Conservation (phyloP, 1,140 invertebrate species). For the Hyles euphorbiae region DNA sequence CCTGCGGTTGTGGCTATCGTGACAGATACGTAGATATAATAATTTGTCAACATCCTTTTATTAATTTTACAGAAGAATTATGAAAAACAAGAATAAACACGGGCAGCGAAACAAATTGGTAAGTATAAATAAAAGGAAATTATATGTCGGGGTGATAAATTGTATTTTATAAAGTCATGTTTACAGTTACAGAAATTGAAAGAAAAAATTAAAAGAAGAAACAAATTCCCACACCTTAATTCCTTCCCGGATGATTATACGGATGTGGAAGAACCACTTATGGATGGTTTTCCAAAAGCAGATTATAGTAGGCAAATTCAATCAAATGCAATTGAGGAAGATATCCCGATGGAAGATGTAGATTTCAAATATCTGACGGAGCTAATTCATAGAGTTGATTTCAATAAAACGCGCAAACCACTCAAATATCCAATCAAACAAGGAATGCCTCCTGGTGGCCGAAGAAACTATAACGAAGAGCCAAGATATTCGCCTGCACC, state of each 20-base stretch:
- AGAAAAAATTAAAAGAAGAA: conserved; percentile 29
- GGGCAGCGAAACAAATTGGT: conserved; percentile 22
- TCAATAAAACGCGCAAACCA: conserved; percentile 24
- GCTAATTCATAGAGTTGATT: conserved; percentile 35
- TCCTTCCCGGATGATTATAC: background rate
- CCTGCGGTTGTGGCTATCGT: no score
- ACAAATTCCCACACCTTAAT: conserved; percentile 14
- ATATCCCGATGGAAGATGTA: conserved; percentile 30
- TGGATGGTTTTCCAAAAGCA: conserved; percentile 8
- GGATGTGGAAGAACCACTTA: conserved; percentile 1
- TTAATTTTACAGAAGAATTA: no score
- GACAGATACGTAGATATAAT: no score
- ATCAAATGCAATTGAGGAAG: conserved; percentile 1
- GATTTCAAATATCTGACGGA: conserved; percentile 60
- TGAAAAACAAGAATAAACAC: background rate
- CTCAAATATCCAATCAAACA: background rate
- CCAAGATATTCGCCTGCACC: background rate
- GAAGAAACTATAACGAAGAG: conserved; percentile 7
- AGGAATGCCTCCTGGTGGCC: background rate
- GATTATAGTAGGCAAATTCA: background rate
- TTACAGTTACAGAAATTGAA: conserved; percentile 32
- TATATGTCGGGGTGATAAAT: background rate
- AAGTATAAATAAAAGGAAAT: conserved; percentile 10
- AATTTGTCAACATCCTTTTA: no score
- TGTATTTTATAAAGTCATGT: no score